A percentile compares a stretch with the other conserved stretches of the same genome.
Conservation (phyloP, 2,113 vertebrate genomes). For the Xenopus laevis region DNA sequence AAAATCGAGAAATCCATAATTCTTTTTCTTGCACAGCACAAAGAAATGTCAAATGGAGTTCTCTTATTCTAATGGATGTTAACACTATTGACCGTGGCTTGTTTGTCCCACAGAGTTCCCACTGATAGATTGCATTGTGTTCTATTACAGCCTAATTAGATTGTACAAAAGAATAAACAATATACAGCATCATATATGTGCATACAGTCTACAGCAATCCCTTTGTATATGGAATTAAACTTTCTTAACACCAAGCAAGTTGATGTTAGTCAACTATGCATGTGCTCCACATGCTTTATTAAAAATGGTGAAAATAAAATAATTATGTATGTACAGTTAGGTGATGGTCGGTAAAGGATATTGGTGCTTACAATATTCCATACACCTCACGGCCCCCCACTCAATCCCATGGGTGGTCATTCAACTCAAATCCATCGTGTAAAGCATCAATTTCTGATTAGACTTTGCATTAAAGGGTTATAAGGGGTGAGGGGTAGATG, state of each 20-base stretch:
- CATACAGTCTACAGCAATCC: neutral
- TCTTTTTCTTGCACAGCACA: conserved; percentile 11
- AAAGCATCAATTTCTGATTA: neutral
- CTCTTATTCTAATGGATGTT: conserved; percentile 37
- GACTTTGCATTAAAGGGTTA: neutral
- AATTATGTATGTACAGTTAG: no score
- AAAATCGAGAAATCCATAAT: conserved; percentile 31
- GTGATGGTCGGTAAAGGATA: no score
- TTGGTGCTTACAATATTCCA: no score
- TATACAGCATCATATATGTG: neutral
- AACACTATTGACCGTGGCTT: conserved; percentile 40
- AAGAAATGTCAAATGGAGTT: conserved; percentile 34
- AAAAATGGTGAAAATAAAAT: no score
- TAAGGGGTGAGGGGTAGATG: no score
- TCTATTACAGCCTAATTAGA: conserved; percentile 37
- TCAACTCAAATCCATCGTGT: neutral
- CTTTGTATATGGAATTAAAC: no score
- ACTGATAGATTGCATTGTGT: conserved; percentile 41
- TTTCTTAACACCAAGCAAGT: no score
- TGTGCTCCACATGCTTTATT: no score
- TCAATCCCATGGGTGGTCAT: no score
- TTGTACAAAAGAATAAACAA: conserved; percentile 40
- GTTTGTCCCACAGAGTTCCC: conserved; percentile 31
- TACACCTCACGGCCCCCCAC: no score
- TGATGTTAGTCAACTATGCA: no score